A percentile compares a stretch with the other conserved stretches of the same genome.
These are phyloP conservation scores for Parambassis ranga DNA, from an alignment of 2,797 vertebrate species.

Conservation along the genomic window DNA sequence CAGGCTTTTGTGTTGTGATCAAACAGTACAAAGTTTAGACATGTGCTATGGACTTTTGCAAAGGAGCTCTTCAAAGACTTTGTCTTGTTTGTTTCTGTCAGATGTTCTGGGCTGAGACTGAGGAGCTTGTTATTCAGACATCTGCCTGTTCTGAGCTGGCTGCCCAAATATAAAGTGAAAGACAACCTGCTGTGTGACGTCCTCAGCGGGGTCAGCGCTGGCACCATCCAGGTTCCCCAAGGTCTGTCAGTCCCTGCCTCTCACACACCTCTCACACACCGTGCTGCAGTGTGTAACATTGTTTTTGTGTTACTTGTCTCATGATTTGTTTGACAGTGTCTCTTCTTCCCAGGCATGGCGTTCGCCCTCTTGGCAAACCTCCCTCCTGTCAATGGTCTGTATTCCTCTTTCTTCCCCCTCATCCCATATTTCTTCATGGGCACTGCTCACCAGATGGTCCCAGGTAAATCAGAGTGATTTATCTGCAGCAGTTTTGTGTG, in stretches of 20 bases:
- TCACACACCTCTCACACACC: background rate
- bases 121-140: conserved; percentile 80
- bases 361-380: conserved; percentile 91
- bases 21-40: conserved; percentile 15
- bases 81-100: conserved; percentile 52
- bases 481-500: conserved; percentile 32
- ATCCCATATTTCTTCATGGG: conserved; percentile 91
- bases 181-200: conserved; percentile 85
- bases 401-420: conserved; percentile 93
- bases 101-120: conserved; percentile 83
- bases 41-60: conserved; percentile 4
- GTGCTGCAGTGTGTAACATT: background rate
- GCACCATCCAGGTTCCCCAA: conserved; percentile 92
- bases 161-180: conserved; percentile 89
- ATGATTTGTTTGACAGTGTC: conserved; percentile 37
- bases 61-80: conserved; percentile 17
- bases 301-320: conserved; percentile 1
- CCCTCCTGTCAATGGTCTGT: conserved; percentile 91
- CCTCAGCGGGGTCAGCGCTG: conserved; percentile 88
- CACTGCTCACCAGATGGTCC: conserved; percentile 93
- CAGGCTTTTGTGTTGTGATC: conserved; percentile 24
- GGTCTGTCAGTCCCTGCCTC: conserved; percentile 71
- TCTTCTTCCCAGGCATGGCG: conserved; percentile 84
- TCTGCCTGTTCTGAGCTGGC: conserved; percentile 86
- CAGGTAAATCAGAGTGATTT: conserved; percentile 84